phyloP scores from a whole-genome alignment of 1,140 invertebrate genomes.

The Calephelis virginiensis region DNA sequence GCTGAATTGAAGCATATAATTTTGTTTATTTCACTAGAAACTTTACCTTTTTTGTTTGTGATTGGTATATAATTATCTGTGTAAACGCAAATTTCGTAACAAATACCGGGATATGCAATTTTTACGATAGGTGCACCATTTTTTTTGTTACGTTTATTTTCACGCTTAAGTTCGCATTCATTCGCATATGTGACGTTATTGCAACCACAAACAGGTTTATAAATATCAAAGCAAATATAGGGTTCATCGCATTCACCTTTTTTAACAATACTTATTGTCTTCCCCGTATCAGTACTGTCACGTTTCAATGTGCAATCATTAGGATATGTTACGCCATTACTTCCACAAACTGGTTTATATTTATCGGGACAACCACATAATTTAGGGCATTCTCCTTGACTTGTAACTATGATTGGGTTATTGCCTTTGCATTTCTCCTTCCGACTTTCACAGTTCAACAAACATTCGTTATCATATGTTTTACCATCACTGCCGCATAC shows the following conservation, averaged over 20 bases:
- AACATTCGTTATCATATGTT: conserved; percentile 31
- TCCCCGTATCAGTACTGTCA: no score
- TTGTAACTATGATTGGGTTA: conserved; percentile 11
- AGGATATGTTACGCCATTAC: conserved; percentile 35
- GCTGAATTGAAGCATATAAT: conserved; percentile 35
- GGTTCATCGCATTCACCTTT: conserved; percentile 82
- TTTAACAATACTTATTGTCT: conserved; percentile 23
- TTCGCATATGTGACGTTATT: conserved; percentile 87
- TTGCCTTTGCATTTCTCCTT: conserved; percentile 9
- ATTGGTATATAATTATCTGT: neutral
- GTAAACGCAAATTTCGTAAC: conserved; percentile 71
- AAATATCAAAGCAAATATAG: conserved; percentile 27
- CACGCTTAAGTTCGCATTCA: conserved; percentile 82
- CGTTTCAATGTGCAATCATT: conserved; percentile 33
- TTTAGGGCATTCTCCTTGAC: conserved; percentile 30
- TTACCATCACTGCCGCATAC: conserved; percentile 29
- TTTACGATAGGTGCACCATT: neutral
- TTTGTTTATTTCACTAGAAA: conserved; percentile 60
- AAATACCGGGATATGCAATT: conserved; percentile 72
- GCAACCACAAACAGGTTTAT: conserved; percentile 83
- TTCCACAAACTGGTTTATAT: conserved; percentile 35
- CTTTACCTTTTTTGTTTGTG: neutral
- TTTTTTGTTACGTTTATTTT: conserved; percentile 21
- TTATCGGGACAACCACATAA: conserved; percentile 21
- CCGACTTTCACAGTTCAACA: conserved; percentile 30